Conservation (phyloP, 37 sponge, comb jelly and placozoan genomes). For the Halichondria panicea region DNA sequence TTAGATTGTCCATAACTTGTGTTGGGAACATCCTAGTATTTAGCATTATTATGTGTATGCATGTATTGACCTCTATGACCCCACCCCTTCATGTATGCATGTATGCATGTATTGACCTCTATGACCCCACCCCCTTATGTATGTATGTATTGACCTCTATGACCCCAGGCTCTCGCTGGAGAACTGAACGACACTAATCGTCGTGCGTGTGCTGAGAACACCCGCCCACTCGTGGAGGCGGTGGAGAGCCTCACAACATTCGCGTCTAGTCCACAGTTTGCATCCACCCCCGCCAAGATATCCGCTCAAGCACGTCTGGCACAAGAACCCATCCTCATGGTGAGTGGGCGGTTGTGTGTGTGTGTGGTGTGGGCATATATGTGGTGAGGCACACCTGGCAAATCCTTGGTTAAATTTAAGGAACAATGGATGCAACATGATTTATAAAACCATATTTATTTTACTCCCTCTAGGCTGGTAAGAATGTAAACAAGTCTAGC, state of each 20-base stretch:
- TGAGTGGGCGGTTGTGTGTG: neutral
- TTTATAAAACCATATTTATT: neutral
- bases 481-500: conserved; percentile 70
- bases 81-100: no score
- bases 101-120: neutral
- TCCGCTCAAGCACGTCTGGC: conserved; percentile 74
- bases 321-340: conserved; percentile 60
- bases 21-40: no score
- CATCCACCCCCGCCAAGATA: conserved; percentile 91
- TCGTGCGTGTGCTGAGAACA: conserved; percentile 80
- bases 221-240: conserved; percentile 90
- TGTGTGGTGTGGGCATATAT: no score
- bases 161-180: conserved; percentile 73
- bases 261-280: conserved; percentile 96
- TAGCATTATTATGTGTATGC: neutral
- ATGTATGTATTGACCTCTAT: neutral
- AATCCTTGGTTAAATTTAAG: no score
- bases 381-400: no score
- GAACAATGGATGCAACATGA: no score
- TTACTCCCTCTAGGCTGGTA: conserved; percentile 56
- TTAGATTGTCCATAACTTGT: no score
- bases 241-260: conserved; percentile 93
- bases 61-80: neutral
- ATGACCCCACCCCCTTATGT: no score
- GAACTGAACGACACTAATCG: conserved; percentile 77